Base-by-base conservation (phyloP, 1,140 invertebrate species). In the Centruroides vittatus region DNA sequence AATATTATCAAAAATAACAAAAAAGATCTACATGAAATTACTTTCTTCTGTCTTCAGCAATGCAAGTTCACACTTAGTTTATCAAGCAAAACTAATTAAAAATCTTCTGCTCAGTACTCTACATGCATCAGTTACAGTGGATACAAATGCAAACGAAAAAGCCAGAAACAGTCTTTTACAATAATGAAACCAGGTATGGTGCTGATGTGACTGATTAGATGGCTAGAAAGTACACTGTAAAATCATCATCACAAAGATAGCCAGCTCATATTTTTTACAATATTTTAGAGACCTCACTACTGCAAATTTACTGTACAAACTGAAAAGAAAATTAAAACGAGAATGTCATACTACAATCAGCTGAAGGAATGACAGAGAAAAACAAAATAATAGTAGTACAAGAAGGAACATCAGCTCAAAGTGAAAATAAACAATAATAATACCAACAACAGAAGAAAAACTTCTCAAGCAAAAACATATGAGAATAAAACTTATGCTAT, bases 181-280 rank as follows among this genome's bases (percentile, higher is more conserved):
- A 63, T 13, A 60, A 60, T 53, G 7, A 54, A 48, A 59, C 3
- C 11, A 62, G 56, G 54, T 35, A 48, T 55, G 55, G 49, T 36
- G 49, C 61, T 3, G 59, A 61, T 58, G 13, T 61, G 35, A 3
- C 58, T 52, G 59, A 61, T 35, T 49, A 58, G 55, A 64, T 64
- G 55, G 49, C 62, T 11, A 0, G 35, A 41, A 46, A 52, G 35
- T 62, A 57, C 52, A 49, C 50, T 47, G 0, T 47, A 23, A 58
- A 58, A 56, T 46, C 55, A 11, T 13, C 36, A 9, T 60, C 60
- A 13, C 10, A 60, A n/a, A 47, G 60, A 56, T 65, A 3, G 63
- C 63, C 60, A 8, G n/a, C 61, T 11, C 60, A 61, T 41, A 55
- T 61, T 35, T 61, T 65, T 36, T 64, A 61, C 54, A 64, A 61